Percentiles rank a stretch among this genome's conserved stretches.
These are phyloP conservation scores for Ptychoptera contaminata DNA, from an alignment of 2,888 invertebrate species.

Conservation along the genomic window DNA sequence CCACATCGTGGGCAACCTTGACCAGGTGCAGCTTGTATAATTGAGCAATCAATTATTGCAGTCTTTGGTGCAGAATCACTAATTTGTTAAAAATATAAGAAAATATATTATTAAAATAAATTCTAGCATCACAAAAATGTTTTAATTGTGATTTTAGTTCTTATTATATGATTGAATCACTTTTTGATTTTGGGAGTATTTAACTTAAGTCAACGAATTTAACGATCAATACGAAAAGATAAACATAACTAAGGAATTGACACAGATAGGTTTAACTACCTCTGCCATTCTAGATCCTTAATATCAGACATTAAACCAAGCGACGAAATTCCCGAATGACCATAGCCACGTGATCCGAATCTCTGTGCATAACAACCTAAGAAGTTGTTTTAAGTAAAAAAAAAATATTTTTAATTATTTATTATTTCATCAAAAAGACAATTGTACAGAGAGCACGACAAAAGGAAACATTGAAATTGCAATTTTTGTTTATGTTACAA, in stretches of 20 bases:
- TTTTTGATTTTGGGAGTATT: background rate
- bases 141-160: no score
- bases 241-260: background rate
- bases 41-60: constrained; percentile 62
- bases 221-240: background rate
- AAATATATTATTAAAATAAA: no score
- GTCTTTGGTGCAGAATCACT: constrained; percentile 62
- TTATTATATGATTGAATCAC: background rate
- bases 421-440: background rate
- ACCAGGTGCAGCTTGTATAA: constrained; percentile 66
- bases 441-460: background rate
- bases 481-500: background rate
- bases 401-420: no score
- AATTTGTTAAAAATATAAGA: constrained; percentile 10
- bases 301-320: constrained; percentile 74
- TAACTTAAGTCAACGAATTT: background rate
- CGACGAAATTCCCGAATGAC: constrained; percentile 77
- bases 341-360: constrained; percentile 88
- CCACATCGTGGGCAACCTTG: constrained; percentile 83
- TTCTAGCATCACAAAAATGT: no score
- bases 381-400: background rate
- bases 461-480: background rate
- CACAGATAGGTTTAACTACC: constrained; percentile 32
- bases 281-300: constrained; percentile 60
- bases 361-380: constrained; percentile 90